phyloP scores from a whole-genome alignment of 2,113 vertebrate genomes.

The Oncorhynchus gorbuscha region DNA sequence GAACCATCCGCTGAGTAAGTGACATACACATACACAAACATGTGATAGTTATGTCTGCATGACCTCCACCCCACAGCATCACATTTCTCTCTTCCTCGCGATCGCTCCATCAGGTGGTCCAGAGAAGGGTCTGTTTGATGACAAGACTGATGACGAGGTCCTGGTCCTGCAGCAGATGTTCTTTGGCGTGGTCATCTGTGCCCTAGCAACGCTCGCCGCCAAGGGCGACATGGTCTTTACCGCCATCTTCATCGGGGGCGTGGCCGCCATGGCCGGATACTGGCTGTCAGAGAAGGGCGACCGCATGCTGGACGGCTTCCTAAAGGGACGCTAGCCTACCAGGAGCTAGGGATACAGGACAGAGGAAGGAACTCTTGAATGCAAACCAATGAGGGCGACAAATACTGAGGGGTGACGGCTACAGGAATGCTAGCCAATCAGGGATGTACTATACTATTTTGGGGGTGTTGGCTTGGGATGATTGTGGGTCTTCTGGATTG shows the following conservation, averaged over 20 bases:
- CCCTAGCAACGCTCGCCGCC: slow-evolving; percentile 90
- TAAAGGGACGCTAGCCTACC: slow-evolving; percentile 80
- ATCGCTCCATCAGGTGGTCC: slow-evolving; percentile 70
- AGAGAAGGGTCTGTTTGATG: slow-evolving; percentile 91
- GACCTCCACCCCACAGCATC: not conserved
- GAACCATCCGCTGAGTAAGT: slow-evolving; percentile 78
- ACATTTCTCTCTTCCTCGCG: not conserved
- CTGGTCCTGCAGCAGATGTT: slow-evolving; percentile 99
- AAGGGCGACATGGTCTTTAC: slow-evolving; percentile 99
- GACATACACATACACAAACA: not conserved
- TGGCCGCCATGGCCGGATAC: slow-evolving; percentile 96
- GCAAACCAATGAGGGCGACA: slow-evolving; percentile 4
- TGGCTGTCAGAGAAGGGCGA: slow-evolving; percentile 96
- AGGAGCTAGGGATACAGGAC: slow-evolving; percentile 4
- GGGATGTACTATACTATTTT: slow-evolving; percentile 38
- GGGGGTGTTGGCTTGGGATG: slow-evolving; percentile 17
- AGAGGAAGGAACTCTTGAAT: not conserved
- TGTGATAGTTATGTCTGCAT: not conserved
- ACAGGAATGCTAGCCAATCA: slow-evolving; percentile 41
- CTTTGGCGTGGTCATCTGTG: slow-evolving; percentile 93
- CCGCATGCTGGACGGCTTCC: slow-evolving; percentile 89
- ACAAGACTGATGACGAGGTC: slow-evolving; percentile 94
- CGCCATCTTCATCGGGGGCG: slow-evolving; percentile 93
- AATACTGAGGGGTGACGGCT: not conserved
- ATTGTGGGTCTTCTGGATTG: slow-evolving; percentile 21